Evolutionary conservation across 1,140 invertebrate species (phyloP), one percentile per base, ranked within the genome.

Genomic region (Cydia splendana): DNA sequence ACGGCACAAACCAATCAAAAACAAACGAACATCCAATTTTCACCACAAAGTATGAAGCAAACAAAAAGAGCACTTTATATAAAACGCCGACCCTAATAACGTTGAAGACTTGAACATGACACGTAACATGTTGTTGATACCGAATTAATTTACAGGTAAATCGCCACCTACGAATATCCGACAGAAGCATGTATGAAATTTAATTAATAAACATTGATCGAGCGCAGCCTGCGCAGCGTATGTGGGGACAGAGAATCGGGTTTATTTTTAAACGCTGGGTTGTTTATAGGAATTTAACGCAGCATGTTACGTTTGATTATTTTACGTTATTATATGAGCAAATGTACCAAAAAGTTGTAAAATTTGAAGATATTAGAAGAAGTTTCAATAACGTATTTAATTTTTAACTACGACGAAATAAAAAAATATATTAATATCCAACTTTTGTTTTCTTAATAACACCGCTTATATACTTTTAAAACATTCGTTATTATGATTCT

Each of bases 91-190:
- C 77, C 73, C 73, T 78, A 65, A 75, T 38, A 74, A 69, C 34
- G 62, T 15, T 15, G 20, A 75, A 53, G 75, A 57, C 51, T 20
- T 65, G 75, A 65, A 67, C 75, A 67, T 62, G 75, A 67, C 67
- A 71, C 67, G 67, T 42, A 71, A 71, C 67, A 71, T 62, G 53
- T 65, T 69, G 57, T 42, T 67, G 77, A 80, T 84, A 78, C 76
- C 75, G 77, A 80, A 84, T 85, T 85, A 85, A 84, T 87, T 81
- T 73, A 75, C 79, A 83, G 80, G 81, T 80, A 83, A 87, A 85
- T 84, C 82, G 79, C 80, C 82, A 84, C 80, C 80, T 77, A 38
- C 81, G 62, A 77, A 82, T 76, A 83, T 80, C 76, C 65, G 73
- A n/a, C 34, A 81, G 81, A 80, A 81, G 67, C 67, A 79, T 83